Evolutionary conservation across 2,888 invertebrate genomes (phyloP), one percentile per base, ranked within the genome.

Genomic region (Diaphora mendica): DNA sequence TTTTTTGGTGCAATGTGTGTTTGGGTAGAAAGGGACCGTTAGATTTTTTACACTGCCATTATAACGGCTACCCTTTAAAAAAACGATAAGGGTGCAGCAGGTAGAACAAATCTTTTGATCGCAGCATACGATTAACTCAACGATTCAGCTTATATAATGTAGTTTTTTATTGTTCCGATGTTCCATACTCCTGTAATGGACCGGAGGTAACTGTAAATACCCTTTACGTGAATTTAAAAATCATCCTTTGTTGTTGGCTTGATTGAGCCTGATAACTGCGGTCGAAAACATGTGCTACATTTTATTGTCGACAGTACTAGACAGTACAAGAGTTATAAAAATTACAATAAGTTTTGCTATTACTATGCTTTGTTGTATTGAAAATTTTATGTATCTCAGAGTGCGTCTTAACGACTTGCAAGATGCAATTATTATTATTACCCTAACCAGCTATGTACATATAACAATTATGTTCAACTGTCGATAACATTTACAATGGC

Each of bases 61-160:
- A 92, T 93, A 93, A 93, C 92, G 91, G 93, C 88, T 89, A 94
- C 93, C 95, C 94, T 94, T 94, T 93, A 88, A 92, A 94, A 71
- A 93, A 95, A 92, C 85, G 78, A 77, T 79, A 81, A 88, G 90
- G 91, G 89, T 87, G 85, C 80, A 79, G 91, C 95, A 95, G 95
- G 95, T 95, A 95, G 90, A 92, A 91, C 92, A 90, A 93, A 94
- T 92, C 91, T 90, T 85, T 90, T 85, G 92, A 94, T 94, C 91
- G 87, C 90, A 88, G 87, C 84, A 90, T 86, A 85, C 91, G 93
- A 94, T 94, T 91, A 91, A 88, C 86, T 86, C 86, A 82, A 82
- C 87, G 90, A 91, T 92, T 89, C 88, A 89, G 88, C 88, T 90
- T 91, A 90, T 87, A 90, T 92, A 91, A 91, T 89, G 85, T 86